A percentile compares a stretch with the other conserved stretches of the same genome.
Evolutionary conservation across 2,113 vertebrate genomes (phyloP).

Genomic region (Pangasianodon hypophthalmus): DNA sequence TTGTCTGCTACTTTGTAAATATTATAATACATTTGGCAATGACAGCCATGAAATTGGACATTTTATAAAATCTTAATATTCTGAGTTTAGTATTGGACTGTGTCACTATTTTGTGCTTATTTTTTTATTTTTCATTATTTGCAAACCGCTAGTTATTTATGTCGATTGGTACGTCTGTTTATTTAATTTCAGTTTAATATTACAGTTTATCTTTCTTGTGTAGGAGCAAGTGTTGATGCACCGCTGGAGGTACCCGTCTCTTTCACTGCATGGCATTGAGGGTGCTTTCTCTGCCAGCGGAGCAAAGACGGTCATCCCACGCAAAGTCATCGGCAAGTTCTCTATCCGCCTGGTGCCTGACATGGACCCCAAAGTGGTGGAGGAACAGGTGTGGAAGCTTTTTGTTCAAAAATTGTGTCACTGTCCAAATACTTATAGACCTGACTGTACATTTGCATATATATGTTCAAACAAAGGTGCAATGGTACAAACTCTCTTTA

Average conservation of each 20-base stretch:
- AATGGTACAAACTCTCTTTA: no score
- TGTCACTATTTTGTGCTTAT: background rate
- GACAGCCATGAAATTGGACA: background rate
- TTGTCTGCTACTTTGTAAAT: background rate
- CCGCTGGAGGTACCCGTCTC: slow-evolving; percentile 92
- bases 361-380: slow-evolving; percentile 88
- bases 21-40: background rate
- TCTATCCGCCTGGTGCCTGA: slow-evolving; percentile 93
- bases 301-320: slow-evolving; percentile 92
- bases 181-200: background rate
- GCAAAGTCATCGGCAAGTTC: slow-evolving; percentile 94
- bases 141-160: background rate
- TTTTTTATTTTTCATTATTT: background rate
- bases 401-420: background rate
- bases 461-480: no score
- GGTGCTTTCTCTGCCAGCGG: slow-evolving; percentile 89
- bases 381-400: slow-evolving; percentile 75
- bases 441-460: no score
- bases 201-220: background rate
- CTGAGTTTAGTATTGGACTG: background rate
- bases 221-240: slow-evolving; percentile 92
- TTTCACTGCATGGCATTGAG: slow-evolving; percentile 97
- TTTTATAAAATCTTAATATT: background rate
- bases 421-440: no score
- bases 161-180: background rate